These are phyloP conservation scores for Drosophila sp. DNA, from an alignment of 1,140 invertebrate genomes.

Conservation along the genomic window DNA sequence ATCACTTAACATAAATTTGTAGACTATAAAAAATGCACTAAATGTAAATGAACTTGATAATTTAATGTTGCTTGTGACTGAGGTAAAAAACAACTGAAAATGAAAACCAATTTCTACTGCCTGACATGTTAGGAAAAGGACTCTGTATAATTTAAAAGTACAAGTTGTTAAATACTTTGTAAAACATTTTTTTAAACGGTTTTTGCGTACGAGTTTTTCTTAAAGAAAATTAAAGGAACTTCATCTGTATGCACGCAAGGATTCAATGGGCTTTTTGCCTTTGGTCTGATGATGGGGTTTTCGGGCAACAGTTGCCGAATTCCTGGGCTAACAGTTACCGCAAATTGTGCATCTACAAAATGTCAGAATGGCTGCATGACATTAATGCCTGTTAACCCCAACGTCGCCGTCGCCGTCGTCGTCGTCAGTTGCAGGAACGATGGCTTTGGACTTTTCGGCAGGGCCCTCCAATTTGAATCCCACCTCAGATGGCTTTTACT, in stretches of 20 bases:
- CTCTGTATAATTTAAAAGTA: constrained; percentile 17
- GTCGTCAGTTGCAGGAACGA: constrained; percentile 56
- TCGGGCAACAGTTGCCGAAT: constrained; percentile 43
- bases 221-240: background rate
- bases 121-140: constrained; percentile 12
- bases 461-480: constrained; percentile 17
- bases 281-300: constrained; percentile 53
- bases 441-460: constrained; percentile 58
- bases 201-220: background rate
- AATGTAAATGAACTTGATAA: constrained; percentile 4
- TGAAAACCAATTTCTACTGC: background rate
- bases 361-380: constrained; percentile 62
- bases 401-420: constrained; percentile 48
- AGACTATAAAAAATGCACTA: background rate
- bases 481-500: constrained; percentile 1
- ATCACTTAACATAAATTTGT: constrained; percentile 5
- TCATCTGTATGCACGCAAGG: constrained; percentile 17
- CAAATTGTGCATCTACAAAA: constrained; percentile 58
- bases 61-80: constrained; percentile 13
- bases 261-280: constrained; percentile 10
- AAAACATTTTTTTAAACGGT: constrained; percentile 25
- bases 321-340: constrained; percentile 45
- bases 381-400: constrained; percentile 79
- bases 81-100: constrained; percentile 26
- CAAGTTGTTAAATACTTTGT: constrained; percentile 23